A percentile compares a stretch with the other conserved stretches of the same genome.
Conservation (phyloP, 2,888 invertebrate genomes). For the Vannuccia rotundouncinata region DNA sequence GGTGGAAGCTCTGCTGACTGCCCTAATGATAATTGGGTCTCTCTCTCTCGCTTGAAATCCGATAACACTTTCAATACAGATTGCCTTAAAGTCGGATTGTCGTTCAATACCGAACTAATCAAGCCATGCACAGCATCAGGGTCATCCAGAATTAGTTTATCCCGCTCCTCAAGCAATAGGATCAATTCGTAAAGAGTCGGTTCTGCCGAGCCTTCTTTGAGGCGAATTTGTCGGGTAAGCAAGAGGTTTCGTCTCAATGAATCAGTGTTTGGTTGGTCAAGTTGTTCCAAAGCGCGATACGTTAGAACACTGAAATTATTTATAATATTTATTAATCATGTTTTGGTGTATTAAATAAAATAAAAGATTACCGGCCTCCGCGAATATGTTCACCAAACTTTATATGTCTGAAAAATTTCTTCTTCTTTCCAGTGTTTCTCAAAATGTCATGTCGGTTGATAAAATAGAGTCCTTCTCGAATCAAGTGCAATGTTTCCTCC, state of each 20-base stretch:
- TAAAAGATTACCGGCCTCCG: background rate
- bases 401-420: background rate
- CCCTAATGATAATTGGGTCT: too few relatives aligned
- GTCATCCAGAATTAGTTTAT: background rate
- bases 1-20: too few relatives aligned
- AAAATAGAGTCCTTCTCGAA: background rate
- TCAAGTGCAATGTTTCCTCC: background rate
- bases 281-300: background rate
- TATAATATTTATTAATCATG: too few relatives aligned
- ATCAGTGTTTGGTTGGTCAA: background rate
- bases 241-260: background rate
- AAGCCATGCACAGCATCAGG: background rate
- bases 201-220: background rate
- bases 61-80: too few relatives aligned
- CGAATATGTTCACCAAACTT: background rate
- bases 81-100: too few relatives aligned
- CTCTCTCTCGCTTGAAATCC: background rate
- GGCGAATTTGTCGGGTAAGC: background rate
- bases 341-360: too few relatives aligned
- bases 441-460: background rate
- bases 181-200: background rate
- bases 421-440: background rate
- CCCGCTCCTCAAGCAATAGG: background rate
- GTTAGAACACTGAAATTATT: background rate
- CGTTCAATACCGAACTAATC: background rate